Conservation (phyloP, 1,140 invertebrate genomes). For the Apis mellifera region Amel_HAv3.1 CM009936.2:8621501-8622000, state of each 20-base stretch:
- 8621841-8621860: not conserved
- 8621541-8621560: constrained; percentile 40
- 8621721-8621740: not conserved
- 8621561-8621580: constrained; percentile 31
- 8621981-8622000: constrained; percentile 32
- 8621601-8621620: constrained; percentile 38
- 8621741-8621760: too few relatives aligned
- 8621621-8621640: constrained; percentile 52
- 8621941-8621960: constrained; percentile 42
- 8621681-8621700: not conserved
- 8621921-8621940: constrained; percentile 3
- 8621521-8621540: not conserved
- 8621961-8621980: constrained; percentile 24
- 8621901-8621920: constrained; percentile 25
- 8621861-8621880: too few relatives aligned
- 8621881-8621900: not conserved
- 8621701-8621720: not conserved
- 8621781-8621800: too few relatives aligned
- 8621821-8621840: too few relatives aligned
- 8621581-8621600: constrained; percentile 12
- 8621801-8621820: not conserved
- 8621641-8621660: constrained; percentile 31
- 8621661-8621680: not conserved
- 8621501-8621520: constrained; percentile 16
- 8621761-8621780: not conserved